Conservation (phyloP, 92 coral and sea anemone species). For the Micromussa lordhowensis region DNA sequence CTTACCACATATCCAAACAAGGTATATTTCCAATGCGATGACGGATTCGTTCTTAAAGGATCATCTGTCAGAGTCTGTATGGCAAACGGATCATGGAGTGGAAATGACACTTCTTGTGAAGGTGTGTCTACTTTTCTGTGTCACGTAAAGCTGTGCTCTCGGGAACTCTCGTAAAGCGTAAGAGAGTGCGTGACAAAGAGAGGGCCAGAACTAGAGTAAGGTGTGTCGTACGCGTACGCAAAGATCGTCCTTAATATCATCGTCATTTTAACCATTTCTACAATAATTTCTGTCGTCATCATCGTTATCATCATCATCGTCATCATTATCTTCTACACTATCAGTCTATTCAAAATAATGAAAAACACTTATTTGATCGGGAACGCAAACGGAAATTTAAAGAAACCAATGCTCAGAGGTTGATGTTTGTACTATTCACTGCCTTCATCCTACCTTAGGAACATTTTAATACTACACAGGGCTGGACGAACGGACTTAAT, state of each 20-base stretch:
- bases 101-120: conserved; percentile 35
- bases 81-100: conserved; percentile 69
- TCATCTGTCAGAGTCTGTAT: conserved; percentile 45
- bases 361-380: background rate
- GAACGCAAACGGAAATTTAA: background rate
- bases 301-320: background rate
- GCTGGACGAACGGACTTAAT: background rate
- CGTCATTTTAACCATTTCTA: background rate
- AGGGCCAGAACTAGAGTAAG: background rate
- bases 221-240: no score
- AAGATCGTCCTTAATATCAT: background rate
- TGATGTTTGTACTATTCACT: background rate
- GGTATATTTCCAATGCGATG: conserved; percentile 21
- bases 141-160: no score
- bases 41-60: conserved; percentile 55
- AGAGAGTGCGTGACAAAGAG: background rate
- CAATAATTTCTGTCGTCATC: background rate
- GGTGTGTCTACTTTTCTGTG: background rate
- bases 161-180: no score
- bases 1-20: conserved; percentile 29
- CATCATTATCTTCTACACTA: background rate
- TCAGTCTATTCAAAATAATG: background rate
- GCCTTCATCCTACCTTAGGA: no score
- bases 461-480: background rate
- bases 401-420: background rate